A percentile compares a stretch with the other conserved stretches of the same genome.
Evolutionary conservation across 2,888 invertebrate genomes (phyloP).

Genomic region (Oscheius sp.): DNA sequence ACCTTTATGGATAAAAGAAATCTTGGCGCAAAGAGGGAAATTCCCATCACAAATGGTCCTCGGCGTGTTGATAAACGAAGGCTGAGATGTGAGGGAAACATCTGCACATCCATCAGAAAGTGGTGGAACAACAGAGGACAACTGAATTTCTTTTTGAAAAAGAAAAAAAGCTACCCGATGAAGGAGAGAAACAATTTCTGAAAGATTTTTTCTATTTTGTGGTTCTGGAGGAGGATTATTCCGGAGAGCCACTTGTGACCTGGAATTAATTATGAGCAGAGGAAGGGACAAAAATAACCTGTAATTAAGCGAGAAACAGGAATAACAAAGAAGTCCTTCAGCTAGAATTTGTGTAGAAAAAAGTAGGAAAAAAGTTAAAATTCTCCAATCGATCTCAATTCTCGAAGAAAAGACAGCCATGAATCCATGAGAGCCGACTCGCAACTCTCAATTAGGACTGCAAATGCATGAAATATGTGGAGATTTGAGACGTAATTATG

Average conservation of each 20-base stretch:
- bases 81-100: conserved; percentile 1
- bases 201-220: background rate
- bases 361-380: no score
- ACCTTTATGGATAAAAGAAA: conserved; percentile 16
- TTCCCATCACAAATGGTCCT: background rate
- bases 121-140: background rate
- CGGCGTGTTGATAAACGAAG: conserved; percentile 13
- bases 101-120: conserved; percentile 17
- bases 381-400: background rate
- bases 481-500: background rate
- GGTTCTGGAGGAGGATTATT: background rate
- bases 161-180: background rate
- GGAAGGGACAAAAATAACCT: background rate
- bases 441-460: conserved; percentile 1
- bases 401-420: background rate
- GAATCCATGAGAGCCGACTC: conserved; percentile 9
- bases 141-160: background rate
- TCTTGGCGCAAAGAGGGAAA: background rate
- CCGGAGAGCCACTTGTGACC: conserved; percentile 19
- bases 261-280: background rate
- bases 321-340: conserved; percentile 11
- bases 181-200: background rate
- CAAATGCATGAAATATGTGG: conserved; percentile 9
- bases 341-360: background rate
- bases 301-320: conserved; percentile 18